Conservation (phyloP, 1,140 invertebrate species). For the Magallana gigas region DNA sequence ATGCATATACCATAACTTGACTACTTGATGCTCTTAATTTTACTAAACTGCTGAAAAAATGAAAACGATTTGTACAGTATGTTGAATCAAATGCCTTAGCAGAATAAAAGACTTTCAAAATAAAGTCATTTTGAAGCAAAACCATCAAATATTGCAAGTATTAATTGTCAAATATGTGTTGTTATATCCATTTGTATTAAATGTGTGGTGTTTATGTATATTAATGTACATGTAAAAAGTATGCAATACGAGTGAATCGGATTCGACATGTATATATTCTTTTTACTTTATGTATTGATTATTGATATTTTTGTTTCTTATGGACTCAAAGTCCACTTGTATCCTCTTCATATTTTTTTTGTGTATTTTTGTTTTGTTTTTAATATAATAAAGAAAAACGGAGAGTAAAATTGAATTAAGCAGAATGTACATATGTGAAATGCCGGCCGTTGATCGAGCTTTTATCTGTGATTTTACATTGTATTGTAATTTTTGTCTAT, state of each 20-base stretch:
- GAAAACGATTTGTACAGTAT: no score
- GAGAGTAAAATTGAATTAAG: constrained; percentile 19
- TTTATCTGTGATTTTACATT: constrained; percentile 1
- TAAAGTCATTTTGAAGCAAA: no score
- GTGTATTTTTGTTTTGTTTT: neutral
- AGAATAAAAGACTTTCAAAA: no score
- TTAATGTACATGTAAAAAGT: neutral
- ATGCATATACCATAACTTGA: no score
- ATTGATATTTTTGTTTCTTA: neutral
- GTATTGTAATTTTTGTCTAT: neutral
- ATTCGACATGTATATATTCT: constrained; percentile 4
- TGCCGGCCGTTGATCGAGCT: neutral
- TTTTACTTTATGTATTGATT: neutral
- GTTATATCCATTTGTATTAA: neutral
- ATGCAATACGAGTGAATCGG: constrained; percentile 20
- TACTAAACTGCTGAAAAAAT: no score
- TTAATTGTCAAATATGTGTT: no score
- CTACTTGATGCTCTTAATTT: no score
- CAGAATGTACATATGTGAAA: constrained; percentile 5
- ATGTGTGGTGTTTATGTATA: neutral
- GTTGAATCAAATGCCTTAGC: no score
- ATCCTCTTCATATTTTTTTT: neutral
- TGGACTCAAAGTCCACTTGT: constrained; percentile 16
- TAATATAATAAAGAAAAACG: neutral
- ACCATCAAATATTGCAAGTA: no score